Conservation (phyloP, 2,113 vertebrate genomes). For the Gambusia holbrooki region DNA sequence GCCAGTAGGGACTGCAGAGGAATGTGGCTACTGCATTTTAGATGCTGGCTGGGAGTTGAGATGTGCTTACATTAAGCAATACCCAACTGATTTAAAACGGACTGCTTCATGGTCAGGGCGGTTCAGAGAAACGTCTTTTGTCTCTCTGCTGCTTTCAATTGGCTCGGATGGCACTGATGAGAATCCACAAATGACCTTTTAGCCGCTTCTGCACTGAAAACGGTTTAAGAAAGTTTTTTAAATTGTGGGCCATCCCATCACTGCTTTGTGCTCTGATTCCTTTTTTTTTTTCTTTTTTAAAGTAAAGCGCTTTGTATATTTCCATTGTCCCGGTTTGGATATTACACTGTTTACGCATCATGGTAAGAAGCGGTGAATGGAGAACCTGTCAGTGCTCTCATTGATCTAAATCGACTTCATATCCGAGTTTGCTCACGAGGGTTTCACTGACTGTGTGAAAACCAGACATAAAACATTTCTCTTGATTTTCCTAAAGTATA, state of each 20-base stretch:
- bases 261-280: neutral
- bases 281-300: neutral
- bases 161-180: slow-evolving; percentile 16
- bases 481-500: neutral
- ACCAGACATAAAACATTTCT: neutral
- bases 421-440: neutral
- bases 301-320: neutral
- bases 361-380: neutral
- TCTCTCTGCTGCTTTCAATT: neutral
- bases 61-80: slow-evolving; percentile 43
- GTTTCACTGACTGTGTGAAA: neutral
- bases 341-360: neutral
- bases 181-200: slow-evolving; percentile 1
- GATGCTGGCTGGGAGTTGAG: neutral
- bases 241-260: neutral
- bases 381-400: neutral
- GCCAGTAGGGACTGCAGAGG: neutral
- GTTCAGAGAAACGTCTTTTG: neutral
- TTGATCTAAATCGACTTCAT: neutral
- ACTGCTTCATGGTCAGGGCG: slow-evolving; percentile 1
- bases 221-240: neutral
- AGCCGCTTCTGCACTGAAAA: neutral
- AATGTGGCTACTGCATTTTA: slow-evolving; percentile 31
- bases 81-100: slow-evolving; percentile 16
- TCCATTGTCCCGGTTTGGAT: neutral